These are phyloP conservation scores for Channa argus DNA, from an alignment of 2,113 vertebrate genomes.

Conservation along the genomic window DNA sequence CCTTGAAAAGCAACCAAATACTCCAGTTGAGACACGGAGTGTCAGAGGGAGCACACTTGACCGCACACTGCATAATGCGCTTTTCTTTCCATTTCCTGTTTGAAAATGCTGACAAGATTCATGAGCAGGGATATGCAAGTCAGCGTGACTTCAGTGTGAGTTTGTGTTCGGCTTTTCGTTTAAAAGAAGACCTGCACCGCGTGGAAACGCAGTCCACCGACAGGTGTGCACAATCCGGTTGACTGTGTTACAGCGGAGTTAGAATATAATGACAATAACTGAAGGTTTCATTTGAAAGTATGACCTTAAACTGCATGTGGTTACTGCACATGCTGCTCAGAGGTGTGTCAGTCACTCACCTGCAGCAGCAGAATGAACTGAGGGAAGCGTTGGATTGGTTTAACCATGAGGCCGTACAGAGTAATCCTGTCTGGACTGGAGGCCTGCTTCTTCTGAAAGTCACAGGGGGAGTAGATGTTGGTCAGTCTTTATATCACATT, in stretches of 20 bases:
- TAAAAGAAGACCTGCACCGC: too few relatives aligned
- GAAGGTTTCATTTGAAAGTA: too few relatives aligned
- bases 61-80: background rate
- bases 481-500: too few relatives aligned
- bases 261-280: too few relatives aligned
- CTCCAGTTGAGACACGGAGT: background rate
- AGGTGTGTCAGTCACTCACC: conserved; percentile 12
- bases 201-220: too few relatives aligned
- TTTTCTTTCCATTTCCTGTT: background rate
- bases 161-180: background rate
- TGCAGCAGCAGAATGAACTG: conserved; percentile 58
- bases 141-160: background rate
- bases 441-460: conserved; percentile 35
- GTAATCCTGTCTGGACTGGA: conserved; percentile 49
- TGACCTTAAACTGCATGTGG: too few relatives aligned
- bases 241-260: too few relatives aligned
- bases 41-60: background rate
- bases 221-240: too few relatives aligned
- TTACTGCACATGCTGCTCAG: too few relatives aligned
- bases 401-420: conserved; percentile 52
- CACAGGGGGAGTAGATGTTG: too few relatives aligned
- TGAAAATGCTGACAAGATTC: background rate
- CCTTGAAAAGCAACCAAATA: conserved; percentile 4
- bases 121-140: background rate
- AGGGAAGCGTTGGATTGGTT: conserved; percentile 52